A percentile compares a stretch with the other conserved stretches of the same genome.
phyloP scores from a whole-genome alignment of 2,797 vertebrate genomes.

The Channallabes apus region DNA sequence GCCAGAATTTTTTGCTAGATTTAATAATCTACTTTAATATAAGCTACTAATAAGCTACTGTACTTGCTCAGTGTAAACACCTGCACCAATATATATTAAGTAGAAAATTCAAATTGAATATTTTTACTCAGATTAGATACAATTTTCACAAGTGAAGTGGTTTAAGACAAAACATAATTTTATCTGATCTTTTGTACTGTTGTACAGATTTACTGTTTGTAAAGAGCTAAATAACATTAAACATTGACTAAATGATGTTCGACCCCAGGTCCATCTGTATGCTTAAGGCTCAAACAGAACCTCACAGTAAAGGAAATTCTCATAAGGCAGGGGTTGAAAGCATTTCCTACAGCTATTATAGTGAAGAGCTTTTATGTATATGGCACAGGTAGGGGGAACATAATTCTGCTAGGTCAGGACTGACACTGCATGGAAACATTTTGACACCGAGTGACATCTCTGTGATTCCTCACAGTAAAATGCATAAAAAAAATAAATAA shows the following conservation, averaged over 20 bases:
- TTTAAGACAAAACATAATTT: too few species aligned
- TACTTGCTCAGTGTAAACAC: too few species aligned
- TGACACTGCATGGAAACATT: not conserved
- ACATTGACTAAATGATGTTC: not conserved
- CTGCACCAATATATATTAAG: too few species aligned
- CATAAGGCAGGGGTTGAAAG: not conserved
- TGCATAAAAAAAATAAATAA: not conserved
- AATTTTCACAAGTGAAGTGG: too few species aligned
- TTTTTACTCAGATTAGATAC: too few species aligned
- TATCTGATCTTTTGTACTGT: too few species aligned
- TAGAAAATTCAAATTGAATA: too few species aligned
- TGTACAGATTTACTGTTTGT: too few species aligned
- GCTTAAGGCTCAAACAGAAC: not conserved
- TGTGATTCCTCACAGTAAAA: conserved; percentile 6
- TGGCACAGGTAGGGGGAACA: conserved; percentile 3
- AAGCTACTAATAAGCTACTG: too few species aligned
- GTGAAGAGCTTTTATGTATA: conserved; percentile 10
- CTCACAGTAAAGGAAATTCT: not conserved
- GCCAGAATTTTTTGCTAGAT: too few species aligned
- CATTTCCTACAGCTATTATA: not conserved
- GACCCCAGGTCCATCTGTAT: not conserved
- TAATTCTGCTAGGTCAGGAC: not conserved
- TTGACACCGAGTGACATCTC: conserved; percentile 14
- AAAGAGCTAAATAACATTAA: too few species aligned
- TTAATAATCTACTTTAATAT: too few species aligned